Base-by-base conservation (phyloP, 2,797 vertebrate genomes). In the Sebastes iracundus region DNA sequence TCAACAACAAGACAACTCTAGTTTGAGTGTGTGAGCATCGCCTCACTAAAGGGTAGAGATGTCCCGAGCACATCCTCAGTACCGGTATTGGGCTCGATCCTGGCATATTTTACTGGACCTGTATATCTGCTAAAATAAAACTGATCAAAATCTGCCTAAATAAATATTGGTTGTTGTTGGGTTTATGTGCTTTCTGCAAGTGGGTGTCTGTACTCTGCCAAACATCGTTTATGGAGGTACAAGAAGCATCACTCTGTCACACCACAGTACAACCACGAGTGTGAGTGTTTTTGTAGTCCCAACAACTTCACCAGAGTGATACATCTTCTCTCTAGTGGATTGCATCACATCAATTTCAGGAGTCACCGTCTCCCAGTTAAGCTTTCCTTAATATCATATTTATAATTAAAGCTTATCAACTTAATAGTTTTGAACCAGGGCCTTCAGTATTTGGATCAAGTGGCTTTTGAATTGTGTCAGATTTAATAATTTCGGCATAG, bases 61-160 rank as follows among this genome's bases (percentile, higher is more conserved):
- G n/a, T 13, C 16, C 4, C 1, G 0, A 18, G 25, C 20, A 1
- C 1, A 56, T 27, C 30, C 11, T 3, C 22, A 27, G 3, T 23
- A 35, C 18, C 9, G 10, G 35, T 28, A 16, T 16, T 20, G 7
- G 7, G 3, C 10, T 6, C 14, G 10, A 46, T 18, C 42, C 42
- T 46, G 14, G 42, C 42, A 46, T 46, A 46, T 46, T n/a, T 14
- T 16, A 56, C 53, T 12, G 8, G 9, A 23, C 14, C 3, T 1
- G 1, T 10, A 20, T 32, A 46, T 46, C 42, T 46, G 53, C 22
- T 22, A 23, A 55, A 55, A 55, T 55, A 55, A 55, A 55, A 13
- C 11, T 6, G 22, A 55, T 55, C 10, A 55, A 23, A 55, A 55
- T 23, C 53, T 12, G 11, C 42, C 42, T 20, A 46, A 46, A 20